Evolutionary conservation across 35 echinoderm and acorn worm species (phyloP), one percentile per base, ranked within the genome.

Genomic region (Hemicentrotus pulcherrimus): DNA sequence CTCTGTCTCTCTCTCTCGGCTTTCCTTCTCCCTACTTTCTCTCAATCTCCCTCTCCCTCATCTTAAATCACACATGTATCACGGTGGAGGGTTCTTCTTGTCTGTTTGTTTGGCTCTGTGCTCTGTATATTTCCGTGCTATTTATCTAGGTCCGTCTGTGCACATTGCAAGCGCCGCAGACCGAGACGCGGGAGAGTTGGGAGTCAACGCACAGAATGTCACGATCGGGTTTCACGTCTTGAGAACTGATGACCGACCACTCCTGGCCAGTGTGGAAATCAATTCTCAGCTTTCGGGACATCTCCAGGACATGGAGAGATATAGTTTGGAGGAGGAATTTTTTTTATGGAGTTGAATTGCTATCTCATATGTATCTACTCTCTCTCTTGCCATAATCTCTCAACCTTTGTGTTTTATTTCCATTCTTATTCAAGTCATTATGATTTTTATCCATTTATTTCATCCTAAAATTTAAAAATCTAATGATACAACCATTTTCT

Each of bases 51-150:
- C 35, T 55, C 10, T 28, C 28, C 24, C 65, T 22, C 65, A 78
- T 78, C 65, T 78, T 22, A 4, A 78, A 78, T 78, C 65, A 78
- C 65, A 78, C 24, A 78, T 55, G 50, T 55, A 55, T 78, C 65
- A 78, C 22, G 6, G 65, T 78, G 65, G 65, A 78, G 65, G 65
- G 18, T n/a, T 78, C 16, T 78, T n/a, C 65, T 78, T 78, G 65
- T 78, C 65, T 78, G 28, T 78, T 78, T 78, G 65, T 78, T 78
- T 78, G 65, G 65, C 65, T 78, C 65, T 78, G 65, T 28, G 65
- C 65, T 78, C 65, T 78, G 65, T 78, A 78, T 78, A 78, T 78
- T 78, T 78, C 65, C 65, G 65, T 78, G 65, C 65, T 78, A 78
- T 78, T 78, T 78, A 78, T 78, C 65, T 78, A 78, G 65, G 65